Conservation (phyloP, 1,140 invertebrate genomes). For the Adoxophyes honmai region DNA sequence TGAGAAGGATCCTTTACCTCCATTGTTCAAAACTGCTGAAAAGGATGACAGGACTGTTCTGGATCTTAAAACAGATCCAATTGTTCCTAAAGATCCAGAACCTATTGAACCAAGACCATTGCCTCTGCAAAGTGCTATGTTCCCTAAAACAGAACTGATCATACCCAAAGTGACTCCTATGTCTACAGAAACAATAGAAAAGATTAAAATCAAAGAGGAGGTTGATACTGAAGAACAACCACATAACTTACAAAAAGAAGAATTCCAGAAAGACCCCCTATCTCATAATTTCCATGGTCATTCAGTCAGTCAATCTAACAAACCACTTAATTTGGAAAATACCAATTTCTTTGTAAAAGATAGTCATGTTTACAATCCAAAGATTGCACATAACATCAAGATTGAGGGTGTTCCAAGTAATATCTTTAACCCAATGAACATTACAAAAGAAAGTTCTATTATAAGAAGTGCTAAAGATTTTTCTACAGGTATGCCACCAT, state of each 20-base stretch:
- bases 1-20: conserved; percentile 56
- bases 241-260: conserved; percentile 65
- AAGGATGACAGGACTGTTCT: conserved; percentile 58
- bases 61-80: conserved; percentile 63
- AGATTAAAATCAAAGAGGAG: conserved; percentile 79
- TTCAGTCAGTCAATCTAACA: conserved; percentile 52
- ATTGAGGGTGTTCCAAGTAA: conserved; percentile 62
- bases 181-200: conserved; percentile 67
- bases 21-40: conserved; percentile 52
- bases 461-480: conserved; percentile 68
- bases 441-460: conserved; percentile 60
- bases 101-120: conserved; percentile 49
- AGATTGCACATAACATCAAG: conserved; percentile 64
- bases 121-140: conserved; percentile 43
- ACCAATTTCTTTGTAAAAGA: conserved; percentile 71
- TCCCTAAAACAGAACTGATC: conserved; percentile 78
- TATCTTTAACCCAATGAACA: conserved; percentile 68
- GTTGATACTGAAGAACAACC: conserved; percentile 71
- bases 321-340: conserved; percentile 65
- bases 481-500: conserved; percentile 52
- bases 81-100: conserved; percentile 46
- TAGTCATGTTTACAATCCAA: conserved; percentile 65
- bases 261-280: conserved; percentile 65
- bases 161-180: conserved; percentile 78
- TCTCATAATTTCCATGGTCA: conserved; percentile 62